Evolutionary conservation across 2,113 vertebrate genomes (phyloP).

Genomic region (Monarcha castaneiventris): DNA sequence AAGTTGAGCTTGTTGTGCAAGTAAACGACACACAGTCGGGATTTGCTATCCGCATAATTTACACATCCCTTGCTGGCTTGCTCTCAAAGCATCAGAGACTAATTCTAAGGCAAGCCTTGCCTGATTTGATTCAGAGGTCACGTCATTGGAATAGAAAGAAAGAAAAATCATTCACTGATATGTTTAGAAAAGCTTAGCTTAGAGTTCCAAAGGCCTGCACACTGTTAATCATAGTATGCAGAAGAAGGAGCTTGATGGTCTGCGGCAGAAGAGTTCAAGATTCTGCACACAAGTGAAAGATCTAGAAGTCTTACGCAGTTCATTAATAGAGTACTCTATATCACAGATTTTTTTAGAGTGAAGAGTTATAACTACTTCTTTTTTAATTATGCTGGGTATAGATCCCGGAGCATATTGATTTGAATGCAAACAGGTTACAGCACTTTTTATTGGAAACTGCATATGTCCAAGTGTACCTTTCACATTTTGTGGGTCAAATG

Average conservation of each 20-base stretch:
- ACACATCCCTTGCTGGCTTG: conserved; percentile 46
- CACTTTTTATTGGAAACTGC: background rate
- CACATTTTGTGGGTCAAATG: background rate
- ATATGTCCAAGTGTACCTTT: accelerated
- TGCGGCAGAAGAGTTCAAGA: background rate
- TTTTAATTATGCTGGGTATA: background rate
- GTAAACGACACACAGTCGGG: conserved; percentile 64
- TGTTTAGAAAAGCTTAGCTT: background rate
- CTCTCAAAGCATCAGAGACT: conserved; percentile 23
- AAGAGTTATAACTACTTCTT: background rate
- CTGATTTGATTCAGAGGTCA: background rate
- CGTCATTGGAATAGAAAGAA: background rate
- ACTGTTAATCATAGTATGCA: background rate
- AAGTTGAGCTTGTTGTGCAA: conserved; percentile 69
- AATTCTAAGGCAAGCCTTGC: conserved; percentile 6
- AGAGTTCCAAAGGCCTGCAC: background rate
- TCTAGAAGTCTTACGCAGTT: background rate
- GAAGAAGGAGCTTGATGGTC: background rate
- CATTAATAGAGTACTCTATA: background rate
- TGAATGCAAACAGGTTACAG: background rate
- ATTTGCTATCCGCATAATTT: conserved; percentile 66
- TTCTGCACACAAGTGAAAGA: background rate
- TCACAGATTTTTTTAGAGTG: background rate
- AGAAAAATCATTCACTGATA: background rate
- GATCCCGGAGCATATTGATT: background rate